A percentile compares a stretch with the other conserved stretches of the same genome.
Conservation (phyloP, 1,140 invertebrate genomes). For the Charaxes varanes region DNA sequence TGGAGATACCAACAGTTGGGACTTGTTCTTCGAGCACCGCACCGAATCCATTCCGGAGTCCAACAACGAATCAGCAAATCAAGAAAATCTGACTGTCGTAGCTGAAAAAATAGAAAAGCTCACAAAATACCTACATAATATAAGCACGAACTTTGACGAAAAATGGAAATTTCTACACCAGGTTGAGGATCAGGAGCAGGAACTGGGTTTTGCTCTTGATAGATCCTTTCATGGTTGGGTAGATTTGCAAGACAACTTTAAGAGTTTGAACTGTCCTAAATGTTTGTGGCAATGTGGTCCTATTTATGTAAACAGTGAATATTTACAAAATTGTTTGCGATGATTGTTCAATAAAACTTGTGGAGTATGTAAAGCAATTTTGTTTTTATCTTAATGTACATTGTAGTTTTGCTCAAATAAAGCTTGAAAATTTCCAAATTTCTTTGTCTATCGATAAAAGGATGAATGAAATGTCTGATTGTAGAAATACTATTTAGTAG, state of each 20-base stretch:
- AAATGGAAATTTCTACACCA: slow-evolving; percentile 58
- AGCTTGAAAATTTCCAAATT: no score
- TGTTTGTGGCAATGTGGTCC: slow-evolving; percentile 66
- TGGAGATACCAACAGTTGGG: slow-evolving; percentile 27
- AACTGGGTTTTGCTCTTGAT: slow-evolving; percentile 21
- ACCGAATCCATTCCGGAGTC: slow-evolving; percentile 42
- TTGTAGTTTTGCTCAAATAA: no score
- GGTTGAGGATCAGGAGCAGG: no score
- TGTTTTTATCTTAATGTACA: no score
- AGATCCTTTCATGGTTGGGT: slow-evolving; percentile 31
- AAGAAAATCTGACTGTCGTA: slow-evolving; percentile 27
- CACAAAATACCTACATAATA: slow-evolving; percentile 53
- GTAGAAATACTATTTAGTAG: no score
- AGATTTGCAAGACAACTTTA: slow-evolving; percentile 34
- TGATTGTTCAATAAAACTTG: neutral
- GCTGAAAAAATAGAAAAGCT: slow-evolving; percentile 68
- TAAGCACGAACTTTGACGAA: slow-evolving; percentile 28
- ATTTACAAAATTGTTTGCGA: slow-evolving; percentile 16
- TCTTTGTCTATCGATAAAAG: no score
- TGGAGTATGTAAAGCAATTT: no score
- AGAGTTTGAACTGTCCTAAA: slow-evolving; percentile 42
- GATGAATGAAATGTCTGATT: no score
- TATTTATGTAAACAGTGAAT: slow-evolving; percentile 49
- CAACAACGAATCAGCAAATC: slow-evolving; percentile 35
- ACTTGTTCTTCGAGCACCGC: slow-evolving; percentile 41